A percentile compares a stretch with the other conserved stretches of the same genome.
Evolutionary conservation across 1,140 invertebrate species (phyloP).

Genomic region (Drosophila parvula): DNA sequence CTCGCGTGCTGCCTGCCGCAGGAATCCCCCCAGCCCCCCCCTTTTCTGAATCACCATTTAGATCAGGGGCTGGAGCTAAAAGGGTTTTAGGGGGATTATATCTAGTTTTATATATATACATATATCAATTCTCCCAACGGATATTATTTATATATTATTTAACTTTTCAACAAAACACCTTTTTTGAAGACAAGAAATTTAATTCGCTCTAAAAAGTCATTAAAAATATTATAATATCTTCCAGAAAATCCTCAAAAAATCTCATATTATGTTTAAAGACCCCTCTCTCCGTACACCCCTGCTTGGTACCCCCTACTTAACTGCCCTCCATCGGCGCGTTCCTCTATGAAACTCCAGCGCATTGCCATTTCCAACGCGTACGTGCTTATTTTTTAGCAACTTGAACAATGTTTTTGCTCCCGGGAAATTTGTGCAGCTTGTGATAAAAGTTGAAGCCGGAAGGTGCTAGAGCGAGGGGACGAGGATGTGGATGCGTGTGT

Average conservation of each 20-base stretch:
- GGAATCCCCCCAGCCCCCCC: background rate
- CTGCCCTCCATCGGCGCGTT: constrained; percentile 10
- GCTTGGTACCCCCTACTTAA: constrained; percentile 13
- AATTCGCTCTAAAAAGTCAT: background rate
- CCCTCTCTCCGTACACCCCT: background rate
- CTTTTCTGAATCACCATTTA: background rate
- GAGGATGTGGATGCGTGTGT: background rate
- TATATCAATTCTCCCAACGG: too few relatives aligned
- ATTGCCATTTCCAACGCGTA: constrained; percentile 69
- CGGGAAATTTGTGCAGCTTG: constrained; percentile 67
- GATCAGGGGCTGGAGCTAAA: background rate
- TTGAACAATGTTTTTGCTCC: constrained; percentile 71
- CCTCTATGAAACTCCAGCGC: constrained; percentile 16
- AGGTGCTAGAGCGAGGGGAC: constrained; percentile 20
- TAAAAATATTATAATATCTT: too few relatives aligned
- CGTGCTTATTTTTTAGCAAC: constrained; percentile 80
- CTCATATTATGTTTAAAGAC: background rate
- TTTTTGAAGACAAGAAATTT: too few relatives aligned
- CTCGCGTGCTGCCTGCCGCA: constrained; percentile 43
- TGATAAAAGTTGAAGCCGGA: constrained; percentile 70
- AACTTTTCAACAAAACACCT: background rate
- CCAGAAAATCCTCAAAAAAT: background rate
- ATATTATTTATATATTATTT: too few relatives aligned
- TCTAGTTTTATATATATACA: background rate
- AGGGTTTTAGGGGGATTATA: background rate